Conservation (phyloP, 2,113 vertebrate species). For the Oryzias javanicus region DNA sequence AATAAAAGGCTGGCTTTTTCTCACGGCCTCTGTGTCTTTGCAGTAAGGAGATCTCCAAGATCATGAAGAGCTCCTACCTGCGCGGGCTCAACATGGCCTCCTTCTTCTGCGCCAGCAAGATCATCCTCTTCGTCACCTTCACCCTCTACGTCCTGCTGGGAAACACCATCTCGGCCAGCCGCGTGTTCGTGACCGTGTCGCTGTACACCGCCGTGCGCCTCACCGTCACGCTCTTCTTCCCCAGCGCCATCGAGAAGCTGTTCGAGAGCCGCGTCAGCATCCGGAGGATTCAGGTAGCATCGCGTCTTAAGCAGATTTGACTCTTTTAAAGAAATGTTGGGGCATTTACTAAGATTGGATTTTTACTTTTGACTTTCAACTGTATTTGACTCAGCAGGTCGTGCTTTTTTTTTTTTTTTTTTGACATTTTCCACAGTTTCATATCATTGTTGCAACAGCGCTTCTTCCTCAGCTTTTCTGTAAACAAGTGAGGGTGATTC, state of each 20-base stretch:
- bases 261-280: constrained; percentile 87
- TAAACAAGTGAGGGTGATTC: too few relatives aligned
- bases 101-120: constrained; percentile 91
- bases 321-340: background rate
- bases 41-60: constrained; percentile 89
- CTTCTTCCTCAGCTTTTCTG: too few relatives aligned
- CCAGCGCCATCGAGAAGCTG: constrained; percentile 84
- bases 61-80: constrained; percentile 91
- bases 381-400: too few relatives aligned
- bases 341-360: too few relatives aligned
- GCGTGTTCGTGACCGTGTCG: constrained; percentile 87
- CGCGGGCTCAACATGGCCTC: constrained; percentile 93
- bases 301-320: background rate
- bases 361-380: too few relatives aligned
- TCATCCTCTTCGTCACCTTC: constrained; percentile 92
- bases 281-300: constrained; percentile 86
- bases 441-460: too few relatives aligned
- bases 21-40: background rate
- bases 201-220: constrained; percentile 85
- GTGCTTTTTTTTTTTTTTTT: too few relatives aligned
- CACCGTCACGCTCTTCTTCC: constrained; percentile 95
- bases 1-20: background rate
- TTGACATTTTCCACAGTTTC: too few relatives aligned
- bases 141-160: constrained; percentile 85
- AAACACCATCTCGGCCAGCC: constrained; percentile 83